Evolutionary conservation across 2,113 vertebrate species (phyloP), one percentile per base, ranked within the genome.

Genomic region (Phrynosoma blainvillii): DNA sequence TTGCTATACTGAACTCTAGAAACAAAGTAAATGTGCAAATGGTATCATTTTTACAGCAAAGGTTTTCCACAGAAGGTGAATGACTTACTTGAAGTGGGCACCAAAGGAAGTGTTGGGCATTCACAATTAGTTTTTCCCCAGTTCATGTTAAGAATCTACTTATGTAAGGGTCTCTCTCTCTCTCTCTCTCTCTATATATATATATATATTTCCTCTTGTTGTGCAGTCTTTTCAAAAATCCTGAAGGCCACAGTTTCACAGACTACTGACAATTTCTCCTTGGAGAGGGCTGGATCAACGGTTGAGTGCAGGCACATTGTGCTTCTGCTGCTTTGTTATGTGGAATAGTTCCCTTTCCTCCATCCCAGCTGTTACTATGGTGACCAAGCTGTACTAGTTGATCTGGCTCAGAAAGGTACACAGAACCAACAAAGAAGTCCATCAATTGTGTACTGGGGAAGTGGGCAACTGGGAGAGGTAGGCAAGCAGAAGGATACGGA

Each of bases 281-380:
- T 89, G 0, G 0, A 90, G 90, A 82, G 82, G 84, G 78, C 87
- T 1, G 1, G 82, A 92, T 65, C 59, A 79, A 87, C 92, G 91
- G 78, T 0, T 89, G 70, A 42, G 81, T 93, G 79, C 1, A 84
- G 89, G 65, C 86, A 82, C 82, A 79, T 77, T 25, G 82, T 0
- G 20, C 88, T 74, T 85, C 32, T 82, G 84, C 89, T 84, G 87
- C 87, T 81, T 87, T 78, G 13, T 91, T 89, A 84, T 78, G 90
- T 92, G 94, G 93, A 94, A 91, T 82, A 59, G 82, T 75, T 74
- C 88, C 86, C 81, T 90, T 85, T 70, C 70, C 88, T 91, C 62
- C 59, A 83, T 9, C 62, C 23, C 70, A 87, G 66, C 11, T 0
- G 84, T 93, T 94, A 80, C 92, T 88, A 94, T 88, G 89, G 94